Conservation (phyloP, 2,797 vertebrate species). For the Scleropages formosus region DNA sequence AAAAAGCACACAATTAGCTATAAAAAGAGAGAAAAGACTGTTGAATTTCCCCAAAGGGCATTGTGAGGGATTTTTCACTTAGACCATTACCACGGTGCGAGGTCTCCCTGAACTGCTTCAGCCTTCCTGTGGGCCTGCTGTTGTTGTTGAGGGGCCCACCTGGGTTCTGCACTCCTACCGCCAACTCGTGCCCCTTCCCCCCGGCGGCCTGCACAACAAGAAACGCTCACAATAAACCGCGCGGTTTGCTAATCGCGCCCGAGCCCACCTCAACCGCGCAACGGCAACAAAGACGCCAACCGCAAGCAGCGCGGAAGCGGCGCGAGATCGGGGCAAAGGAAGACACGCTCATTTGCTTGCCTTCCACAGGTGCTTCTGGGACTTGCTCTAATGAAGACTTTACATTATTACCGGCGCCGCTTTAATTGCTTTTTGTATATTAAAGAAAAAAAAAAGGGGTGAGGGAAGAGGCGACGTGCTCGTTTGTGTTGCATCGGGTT, state of each 20-base stretch:
- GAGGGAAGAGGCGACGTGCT: not conserved
- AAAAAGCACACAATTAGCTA: not conserved
- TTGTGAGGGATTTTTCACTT: not conserved
- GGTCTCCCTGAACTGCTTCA: not conserved
- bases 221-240: not conserved
- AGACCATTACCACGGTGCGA: not conserved
- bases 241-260: slow-evolving; percentile 39
- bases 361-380: slow-evolving; percentile 74
- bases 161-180: not conserved
- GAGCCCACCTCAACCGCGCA: slow-evolving; percentile 33
- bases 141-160: not conserved
- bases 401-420: slow-evolving; percentile 79
- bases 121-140: not conserved
- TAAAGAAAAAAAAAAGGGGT: slow-evolving; percentile 19
- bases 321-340: not conserved
- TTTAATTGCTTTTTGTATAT: slow-evolving; percentile 79
- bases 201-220: not conserved
- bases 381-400: slow-evolving; percentile 84
- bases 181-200: not conserved
- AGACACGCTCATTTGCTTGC: slow-evolving; percentile 50
- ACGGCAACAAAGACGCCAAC: slow-evolving; percentile 58
- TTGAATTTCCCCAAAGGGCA: not conserved
- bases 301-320: not conserved
- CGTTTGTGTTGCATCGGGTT: slow-evolving; percentile 12
- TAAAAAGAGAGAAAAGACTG: not conserved